Conservation (phyloP, 2,113 vertebrate species). For the Candoia aspera region DNA sequence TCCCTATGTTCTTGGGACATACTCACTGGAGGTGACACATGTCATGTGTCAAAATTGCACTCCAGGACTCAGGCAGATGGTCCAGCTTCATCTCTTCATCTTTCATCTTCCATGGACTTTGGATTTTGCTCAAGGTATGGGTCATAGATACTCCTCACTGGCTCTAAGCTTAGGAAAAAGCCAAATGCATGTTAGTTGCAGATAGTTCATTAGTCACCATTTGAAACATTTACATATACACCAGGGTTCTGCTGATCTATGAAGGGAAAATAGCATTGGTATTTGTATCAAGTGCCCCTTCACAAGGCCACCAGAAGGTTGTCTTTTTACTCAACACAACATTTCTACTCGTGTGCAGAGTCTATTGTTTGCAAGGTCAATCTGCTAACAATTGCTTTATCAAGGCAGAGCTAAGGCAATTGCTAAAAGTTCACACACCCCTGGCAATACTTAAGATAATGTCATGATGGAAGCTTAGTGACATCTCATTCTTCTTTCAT, state of each 20-base stretch:
- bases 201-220: not conserved
- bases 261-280: not conserved
- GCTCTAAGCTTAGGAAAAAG: not conserved
- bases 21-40: constrained; percentile 66
- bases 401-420: not conserved
- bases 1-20: constrained; percentile 63
- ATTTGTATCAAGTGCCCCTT: not conserved
- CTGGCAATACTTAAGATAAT: not conserved
- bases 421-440: not conserved
- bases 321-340: not conserved
- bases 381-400: not conserved
- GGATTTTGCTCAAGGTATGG: constrained; percentile 28
- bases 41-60: constrained; percentile 61
- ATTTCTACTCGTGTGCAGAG: not conserved
- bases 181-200: not conserved
- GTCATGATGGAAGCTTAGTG: not conserved
- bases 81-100: constrained; percentile 45
- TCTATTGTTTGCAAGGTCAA: not conserved
- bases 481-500: not conserved
- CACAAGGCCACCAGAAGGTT: not conserved
- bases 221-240: not conserved
- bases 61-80: constrained; percentile 63
- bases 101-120: constrained; percentile 23
- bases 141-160: constrained; percentile 12
- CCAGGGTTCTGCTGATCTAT: not conserved